These are phyloP conservation scores for Parasteatoda tepidariorum DNA, from an alignment of 1,140 invertebrate genomes.

Conservation along the genomic window DNA sequence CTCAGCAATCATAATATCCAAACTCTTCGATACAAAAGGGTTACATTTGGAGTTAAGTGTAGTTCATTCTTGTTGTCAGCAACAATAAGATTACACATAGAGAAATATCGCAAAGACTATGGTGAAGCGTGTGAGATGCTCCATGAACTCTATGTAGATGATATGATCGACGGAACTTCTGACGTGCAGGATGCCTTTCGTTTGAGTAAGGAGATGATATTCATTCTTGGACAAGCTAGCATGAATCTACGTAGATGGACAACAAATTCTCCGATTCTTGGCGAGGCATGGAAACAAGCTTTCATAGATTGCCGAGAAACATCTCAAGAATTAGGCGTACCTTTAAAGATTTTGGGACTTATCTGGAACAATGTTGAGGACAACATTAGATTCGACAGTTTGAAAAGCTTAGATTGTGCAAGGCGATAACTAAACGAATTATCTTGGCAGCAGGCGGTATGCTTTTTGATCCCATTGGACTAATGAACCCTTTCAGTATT, in stretches of 20 bases:
- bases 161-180: background rate
- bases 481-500: background rate
- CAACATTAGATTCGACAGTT: constrained; percentile 6
- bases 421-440: background rate
- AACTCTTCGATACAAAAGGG: background rate
- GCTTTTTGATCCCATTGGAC: background rate
- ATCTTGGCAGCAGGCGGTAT: background rate
- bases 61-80: background rate
- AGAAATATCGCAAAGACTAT: background rate
- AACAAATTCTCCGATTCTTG: background rate
- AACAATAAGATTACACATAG: background rate
- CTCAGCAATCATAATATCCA: background rate
- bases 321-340: background rate
- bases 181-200: background rate
- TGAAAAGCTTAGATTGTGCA: background rate
- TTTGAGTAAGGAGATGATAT: constrained; percentile 1
- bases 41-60: background rate
- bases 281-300: background rate
- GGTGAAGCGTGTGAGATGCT: background rate
- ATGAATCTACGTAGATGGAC: constrained; percentile 13
- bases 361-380: constrained; percentile 13
- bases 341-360: constrained; percentile 14
- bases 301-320: background rate
- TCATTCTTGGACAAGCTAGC: background rate
- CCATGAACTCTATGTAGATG: background rate